Base-by-base conservation (phyloP, 2,888 invertebrate genomes). In the Epistrophella euchroma region DNA sequence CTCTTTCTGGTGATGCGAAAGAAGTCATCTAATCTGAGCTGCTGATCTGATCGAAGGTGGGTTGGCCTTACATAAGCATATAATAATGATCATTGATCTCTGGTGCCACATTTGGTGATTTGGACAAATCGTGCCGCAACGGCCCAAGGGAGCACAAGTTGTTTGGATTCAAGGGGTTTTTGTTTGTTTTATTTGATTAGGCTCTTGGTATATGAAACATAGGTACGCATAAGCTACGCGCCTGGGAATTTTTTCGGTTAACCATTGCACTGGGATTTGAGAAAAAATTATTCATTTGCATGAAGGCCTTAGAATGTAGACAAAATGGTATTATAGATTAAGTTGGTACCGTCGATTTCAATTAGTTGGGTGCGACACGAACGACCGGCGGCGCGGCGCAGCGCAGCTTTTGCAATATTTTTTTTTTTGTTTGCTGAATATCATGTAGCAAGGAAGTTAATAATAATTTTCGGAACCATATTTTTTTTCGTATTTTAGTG, bases 61-160 rank as follows among this genome's bases (percentile, higher is more conserved):
- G 55, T 62, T 22, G 71, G 70, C 25, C 68, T 68, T 68, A 52
- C 52, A 68, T 68, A 68, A 68, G 68, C 50, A 73, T 58, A 62
- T 70, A 43, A 40, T 81, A 82, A 86, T 82, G 82, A 86, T 86
- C 86, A 82, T 86, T 86, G 86, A 78, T 86, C 86, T 86, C 77
- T 86, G 77, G 86, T 86, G 86, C 82, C 77, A 82, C 77, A 86
- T 82, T 86, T 78, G 70, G 86, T 82, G 86, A 86, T 86, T 86
- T 70, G 78, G 82, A 86, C 86, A 86, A 86, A 86, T 86, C 82
- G 82, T 82, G 77, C 77, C 62, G 77, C 62, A 71, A 70, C 45
- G 71, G 72, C 70, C 71, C 72, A 66, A 58, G 60, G 52, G 84
- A 80, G 64, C 45, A 52, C 75, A 68, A 76, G 72, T 78, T 70